Conservation (phyloP, 1,140 invertebrate species). For the Pararge aegeria region DNA sequence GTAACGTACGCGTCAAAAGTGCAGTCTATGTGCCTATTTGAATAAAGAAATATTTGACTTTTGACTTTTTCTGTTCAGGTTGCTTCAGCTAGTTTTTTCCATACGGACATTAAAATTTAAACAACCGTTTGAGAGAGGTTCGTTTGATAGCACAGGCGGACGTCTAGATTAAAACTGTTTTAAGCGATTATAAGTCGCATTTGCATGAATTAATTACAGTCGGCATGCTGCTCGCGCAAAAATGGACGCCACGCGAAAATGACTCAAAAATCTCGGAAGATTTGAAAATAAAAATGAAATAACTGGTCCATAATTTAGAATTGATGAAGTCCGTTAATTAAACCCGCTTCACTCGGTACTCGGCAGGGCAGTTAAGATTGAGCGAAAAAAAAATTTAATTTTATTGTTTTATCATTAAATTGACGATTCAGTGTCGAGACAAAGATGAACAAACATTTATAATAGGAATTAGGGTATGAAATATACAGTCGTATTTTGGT, state of each 20-base stretch:
- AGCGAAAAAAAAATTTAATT: neutral
- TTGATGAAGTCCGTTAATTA: slow-evolving; percentile 26
- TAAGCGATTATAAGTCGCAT: neutral
- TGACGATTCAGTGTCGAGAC: neutral
- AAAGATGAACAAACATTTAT: neutral
- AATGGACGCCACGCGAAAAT: slow-evolving; percentile 17
- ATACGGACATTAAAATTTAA: too few relatives aligned
- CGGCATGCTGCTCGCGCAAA: neutral
- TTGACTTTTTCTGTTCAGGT: too few relatives aligned
- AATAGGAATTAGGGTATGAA: too few relatives aligned
- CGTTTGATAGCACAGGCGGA: too few relatives aligned
- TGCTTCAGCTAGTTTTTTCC: too few relatives aligned
- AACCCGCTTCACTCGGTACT: slow-evolving; percentile 6
- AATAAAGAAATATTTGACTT: too few relatives aligned
- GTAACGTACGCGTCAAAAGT: too few relatives aligned
- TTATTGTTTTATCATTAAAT: neutral
- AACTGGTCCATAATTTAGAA: slow-evolving; percentile 17
- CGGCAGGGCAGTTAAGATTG: neutral
- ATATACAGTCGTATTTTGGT: too few relatives aligned
- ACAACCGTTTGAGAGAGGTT: too few relatives aligned
- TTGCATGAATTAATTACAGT: neutral
- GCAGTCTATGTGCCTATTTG: too few relatives aligned
- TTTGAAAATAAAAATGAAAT: slow-evolving; percentile 26
- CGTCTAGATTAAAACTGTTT: neutral
- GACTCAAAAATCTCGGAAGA: slow-evolving; percentile 18